Base-by-base conservation (phyloP, 2,888 invertebrate species). In the Pyrrhia umbra region DNA sequence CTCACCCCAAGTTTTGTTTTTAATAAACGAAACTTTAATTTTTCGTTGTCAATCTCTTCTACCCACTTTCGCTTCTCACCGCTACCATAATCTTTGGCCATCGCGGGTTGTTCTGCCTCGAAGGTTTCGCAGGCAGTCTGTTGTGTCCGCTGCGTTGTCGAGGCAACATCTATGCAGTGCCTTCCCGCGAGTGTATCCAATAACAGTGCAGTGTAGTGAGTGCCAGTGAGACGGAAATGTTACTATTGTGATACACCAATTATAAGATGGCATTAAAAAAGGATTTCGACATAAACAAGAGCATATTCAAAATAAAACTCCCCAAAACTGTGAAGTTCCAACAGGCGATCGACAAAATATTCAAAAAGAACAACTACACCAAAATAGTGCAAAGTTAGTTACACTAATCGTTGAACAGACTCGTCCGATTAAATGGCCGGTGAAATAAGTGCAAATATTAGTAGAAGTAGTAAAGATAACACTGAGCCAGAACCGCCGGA, bases 371-470 rank as follows among this genome's bases (percentile, higher is more conserved):
- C 80, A 93, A 85, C 82, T 94, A 95, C 83, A 93, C 91, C 13
- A 95, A 95, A 92, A 95, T 95, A 88, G 94, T 90, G 86, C 91
- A 94, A 84, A 93, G 91, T 90, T 94, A 90, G 88, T 75, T 72
- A 40, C 34, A 61, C 66, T 81, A 58, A 56, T 65, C 55, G 51
- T 74, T 79, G 21, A 60, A 70, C 21, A 68, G 64, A 80, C 75
- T 81, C 82, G 59, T 60, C 64, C 81, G 85, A 85, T 83, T 94
- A 93, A 93, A 95, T 95, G 94, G 95, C 95, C 75, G 93, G 93
- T 92, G 93, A 93, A 85, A 82, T 87, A 83, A 88, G 86, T 89
- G 88, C 84, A 83, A 86, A 88, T 84, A 90, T 84, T 81, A 86
- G 87, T 90, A 93, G 89, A 88, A 91, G 86, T 89, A 91, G 90